Conservation (phyloP, 2,888 invertebrate genomes). For the Empis livida region DNA sequence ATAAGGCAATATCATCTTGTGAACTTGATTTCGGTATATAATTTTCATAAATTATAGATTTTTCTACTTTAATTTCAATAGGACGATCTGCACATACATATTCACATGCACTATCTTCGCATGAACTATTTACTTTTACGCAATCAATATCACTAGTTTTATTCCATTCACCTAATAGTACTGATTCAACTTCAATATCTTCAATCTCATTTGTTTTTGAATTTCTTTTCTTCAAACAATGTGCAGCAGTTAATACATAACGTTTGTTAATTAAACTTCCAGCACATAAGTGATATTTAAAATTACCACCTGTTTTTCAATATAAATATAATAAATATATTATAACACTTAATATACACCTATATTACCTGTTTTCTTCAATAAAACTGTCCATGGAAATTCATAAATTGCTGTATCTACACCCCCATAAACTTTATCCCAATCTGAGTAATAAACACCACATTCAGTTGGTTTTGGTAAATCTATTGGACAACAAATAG, state of each 20-base stretch:
- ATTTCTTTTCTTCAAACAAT: slow-evolving; percentile 35
- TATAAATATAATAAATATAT: not conserved
- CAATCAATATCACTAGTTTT: slow-evolving; percentile 24
- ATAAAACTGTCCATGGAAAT: slow-evolving; percentile 42
- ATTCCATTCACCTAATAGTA: slow-evolving; percentile 36
- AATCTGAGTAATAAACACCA: not conserved
- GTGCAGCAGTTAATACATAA: slow-evolving; percentile 43
- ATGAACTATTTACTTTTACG: no score
- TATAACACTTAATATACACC: not conserved
- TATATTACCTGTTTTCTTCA: slow-evolving; percentile 21
- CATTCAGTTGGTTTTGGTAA: not conserved
- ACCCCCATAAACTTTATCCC: slow-evolving; percentile 37
- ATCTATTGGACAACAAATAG: not conserved
- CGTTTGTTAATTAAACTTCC: slow-evolving; percentile 39
- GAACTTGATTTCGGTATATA: slow-evolving; percentile 43
- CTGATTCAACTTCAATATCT: slow-evolving; percentile 1
- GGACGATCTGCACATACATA: slow-evolving; percentile 44
- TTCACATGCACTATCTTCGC: no score
- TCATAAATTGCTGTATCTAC: slow-evolving; percentile 37
- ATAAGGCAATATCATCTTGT: slow-evolving; percentile 55
- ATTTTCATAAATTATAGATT: slow-evolving; percentile 47
- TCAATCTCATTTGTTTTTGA: slow-evolving; percentile 2
- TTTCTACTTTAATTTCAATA: slow-evolving; percentile 45
- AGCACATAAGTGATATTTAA: slow-evolving; percentile 8
- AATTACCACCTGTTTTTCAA: not conserved